Percentiles rank a stretch among this genome's conserved stretches.
Evolutionary conservation across 2,113 vertebrate genomes (phyloP).

Genomic region (Pyxicephalus adspersus): DNA sequence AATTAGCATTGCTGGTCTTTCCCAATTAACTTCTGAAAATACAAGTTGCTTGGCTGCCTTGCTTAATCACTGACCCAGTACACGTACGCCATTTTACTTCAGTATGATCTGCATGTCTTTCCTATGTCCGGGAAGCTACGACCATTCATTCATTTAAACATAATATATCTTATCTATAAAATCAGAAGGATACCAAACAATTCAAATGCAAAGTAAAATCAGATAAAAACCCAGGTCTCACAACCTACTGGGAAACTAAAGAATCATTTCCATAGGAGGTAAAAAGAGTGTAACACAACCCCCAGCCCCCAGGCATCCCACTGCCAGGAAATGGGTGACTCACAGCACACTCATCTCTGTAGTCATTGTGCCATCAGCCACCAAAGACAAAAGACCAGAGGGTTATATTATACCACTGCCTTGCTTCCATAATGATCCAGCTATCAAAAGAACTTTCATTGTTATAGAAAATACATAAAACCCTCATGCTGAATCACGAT

Average conservation of each 20-base stretch:
- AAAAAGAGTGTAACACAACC: neutral
- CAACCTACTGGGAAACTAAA: slow-evolving; percentile 10
- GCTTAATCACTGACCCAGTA: no score
- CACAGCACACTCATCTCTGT: slow-evolving; percentile 64
- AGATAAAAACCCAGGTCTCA: neutral
- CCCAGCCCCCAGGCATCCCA: slow-evolving; percentile 9
- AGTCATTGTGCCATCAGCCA: slow-evolving; percentile 66
- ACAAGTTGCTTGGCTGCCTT: no score
- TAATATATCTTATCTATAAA: neutral
- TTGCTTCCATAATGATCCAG: slow-evolving; percentile 4
- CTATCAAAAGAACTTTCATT: slow-evolving; percentile 28
- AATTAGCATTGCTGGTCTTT: no score
- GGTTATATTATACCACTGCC: slow-evolving; percentile 3
- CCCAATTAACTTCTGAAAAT: no score
- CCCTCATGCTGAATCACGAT: slow-evolving; percentile 24
- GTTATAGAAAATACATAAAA: slow-evolving; percentile 13
- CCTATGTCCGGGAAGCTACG: no score
- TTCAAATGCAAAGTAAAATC: neutral
- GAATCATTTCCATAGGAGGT: slow-evolving; percentile 16
- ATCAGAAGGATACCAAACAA: neutral
- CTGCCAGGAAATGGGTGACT: slow-evolving; percentile 62
- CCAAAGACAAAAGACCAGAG: slow-evolving; percentile 36
- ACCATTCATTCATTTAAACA: no score
- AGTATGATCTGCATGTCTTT: no score
- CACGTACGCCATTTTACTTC: no score